Evolutionary conservation across 2,113 vertebrate genomes (phyloP).

Genomic region (Cairina moschata): DNA sequence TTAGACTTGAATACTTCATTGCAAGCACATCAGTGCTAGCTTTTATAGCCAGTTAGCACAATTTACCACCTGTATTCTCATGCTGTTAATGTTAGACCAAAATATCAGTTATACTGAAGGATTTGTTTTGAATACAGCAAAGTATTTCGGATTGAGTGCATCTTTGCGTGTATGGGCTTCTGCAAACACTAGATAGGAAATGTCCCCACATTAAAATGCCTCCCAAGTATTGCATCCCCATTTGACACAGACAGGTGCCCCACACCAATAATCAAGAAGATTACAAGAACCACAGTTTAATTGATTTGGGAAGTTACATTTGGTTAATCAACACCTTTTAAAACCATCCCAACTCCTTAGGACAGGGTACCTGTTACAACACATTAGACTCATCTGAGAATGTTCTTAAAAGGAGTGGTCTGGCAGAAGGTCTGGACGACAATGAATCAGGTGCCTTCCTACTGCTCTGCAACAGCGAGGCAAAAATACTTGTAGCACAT

Average conservation of each 20-base stretch:
- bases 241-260: constrained; percentile 70
- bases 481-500: constrained; percentile 77
- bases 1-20: not conserved
- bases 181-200: not conserved
- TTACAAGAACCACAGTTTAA: constrained; percentile 71
- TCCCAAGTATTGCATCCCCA: constrained; percentile 77
- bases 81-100: not conserved
- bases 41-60: not conserved
- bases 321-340: constrained; percentile 74
- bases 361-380: constrained; percentile 94
- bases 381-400: constrained; percentile 98
- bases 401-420: constrained; percentile 97
- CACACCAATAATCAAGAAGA: constrained; percentile 73
- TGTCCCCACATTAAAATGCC: constrained; percentile 53
- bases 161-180: not conserved
- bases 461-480: constrained; percentile 91
- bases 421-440: constrained; percentile 89
- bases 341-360: constrained; percentile 72
- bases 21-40: not conserved
- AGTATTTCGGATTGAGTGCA: not conserved
- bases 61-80: not conserved
- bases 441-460: constrained; percentile 80
- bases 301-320: constrained; percentile 65
- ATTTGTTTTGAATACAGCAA: not conserved
- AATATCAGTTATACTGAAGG: not conserved